Conservation (phyloP, 2,113 vertebrate species). For the Brachyhypopomus gauderio region DNA sequence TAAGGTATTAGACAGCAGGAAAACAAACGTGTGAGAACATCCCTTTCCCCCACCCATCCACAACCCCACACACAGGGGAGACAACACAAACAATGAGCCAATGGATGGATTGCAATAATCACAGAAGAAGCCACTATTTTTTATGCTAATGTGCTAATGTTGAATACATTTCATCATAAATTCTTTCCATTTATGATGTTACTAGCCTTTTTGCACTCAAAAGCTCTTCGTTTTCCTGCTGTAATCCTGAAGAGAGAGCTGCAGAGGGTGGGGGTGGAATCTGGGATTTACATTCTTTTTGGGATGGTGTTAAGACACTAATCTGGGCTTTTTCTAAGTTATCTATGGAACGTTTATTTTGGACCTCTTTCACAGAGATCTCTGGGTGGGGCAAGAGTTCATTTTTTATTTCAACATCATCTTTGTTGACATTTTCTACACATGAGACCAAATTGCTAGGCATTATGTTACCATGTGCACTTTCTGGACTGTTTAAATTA, state of each 20-base stretch:
- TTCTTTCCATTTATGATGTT: conserved; percentile 93
- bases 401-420: conserved; percentile 4
- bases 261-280: conserved; percentile 67
- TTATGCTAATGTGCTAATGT: conserved; percentile 41
- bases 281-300: conserved; percentile 65
- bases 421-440: conserved; percentile 1
- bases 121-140: conserved; percentile 9
- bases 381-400: conserved; percentile 48
- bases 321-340: conserved; percentile 59
- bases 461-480: neutral
- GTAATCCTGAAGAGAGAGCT: conserved; percentile 65
- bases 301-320: conserved; percentile 65
- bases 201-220: conserved; percentile 93
- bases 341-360: conserved; percentile 63
- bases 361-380: conserved; percentile 56
- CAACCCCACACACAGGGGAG: neutral
- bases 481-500: conserved; percentile 23
- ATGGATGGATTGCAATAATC: conserved; percentile 17
- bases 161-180: conserved; percentile 84
- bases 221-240: conserved; percentile 75
- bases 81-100: conserved; percentile 19
- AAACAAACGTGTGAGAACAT: neutral
- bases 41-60: neutral
- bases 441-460: conserved; percentile 13
- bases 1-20: neutral